A percentile compares a stretch with the other conserved stretches of the same genome.
Evolutionary conservation across 2,888 invertebrate genomes (phyloP).

Genomic region (Eumacrocentrus americanus): DNA sequence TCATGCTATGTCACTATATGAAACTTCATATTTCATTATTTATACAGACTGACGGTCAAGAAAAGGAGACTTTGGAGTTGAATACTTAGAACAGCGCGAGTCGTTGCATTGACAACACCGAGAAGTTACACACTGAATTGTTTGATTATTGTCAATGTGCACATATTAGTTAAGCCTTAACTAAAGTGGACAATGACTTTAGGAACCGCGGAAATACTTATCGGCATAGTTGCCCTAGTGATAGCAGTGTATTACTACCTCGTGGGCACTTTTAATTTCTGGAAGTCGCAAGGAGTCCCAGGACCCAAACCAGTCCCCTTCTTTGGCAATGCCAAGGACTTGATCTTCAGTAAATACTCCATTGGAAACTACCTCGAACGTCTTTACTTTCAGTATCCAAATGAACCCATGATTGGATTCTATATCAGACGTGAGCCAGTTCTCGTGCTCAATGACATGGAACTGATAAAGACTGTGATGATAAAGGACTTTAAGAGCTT

Average conservation of each 20-base stretch:
- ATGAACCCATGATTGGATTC: constrained; percentile 52
- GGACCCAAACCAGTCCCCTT: constrained; percentile 51
- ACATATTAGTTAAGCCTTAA: no score
- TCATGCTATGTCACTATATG: no score
- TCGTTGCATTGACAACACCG: no score
- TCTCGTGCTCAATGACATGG: constrained; percentile 31
- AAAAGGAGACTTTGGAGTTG: no score
- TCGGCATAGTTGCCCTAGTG: neutral
- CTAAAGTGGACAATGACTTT: neutral
- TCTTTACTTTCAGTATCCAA: constrained; percentile 45
- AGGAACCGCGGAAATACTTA: neutral
- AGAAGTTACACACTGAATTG: no score
- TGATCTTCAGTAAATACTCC: neutral
- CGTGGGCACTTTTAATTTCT: constrained; percentile 54
- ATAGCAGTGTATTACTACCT: constrained; percentile 39
- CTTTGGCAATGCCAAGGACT: constrained; percentile 52
- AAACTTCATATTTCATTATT: no score
- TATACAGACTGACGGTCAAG: no score
- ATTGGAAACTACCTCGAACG: neutral
- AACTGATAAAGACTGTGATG: constrained; percentile 30
- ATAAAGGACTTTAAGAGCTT: constrained; percentile 36
- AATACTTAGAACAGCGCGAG: no score
- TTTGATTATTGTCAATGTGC: no score
- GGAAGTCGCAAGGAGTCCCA: constrained; percentile 55
- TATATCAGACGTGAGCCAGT: constrained; percentile 36